Evolutionary conservation across 2,888 invertebrate genomes (phyloP).

Genomic region (Microdon myrmicae): DNA sequence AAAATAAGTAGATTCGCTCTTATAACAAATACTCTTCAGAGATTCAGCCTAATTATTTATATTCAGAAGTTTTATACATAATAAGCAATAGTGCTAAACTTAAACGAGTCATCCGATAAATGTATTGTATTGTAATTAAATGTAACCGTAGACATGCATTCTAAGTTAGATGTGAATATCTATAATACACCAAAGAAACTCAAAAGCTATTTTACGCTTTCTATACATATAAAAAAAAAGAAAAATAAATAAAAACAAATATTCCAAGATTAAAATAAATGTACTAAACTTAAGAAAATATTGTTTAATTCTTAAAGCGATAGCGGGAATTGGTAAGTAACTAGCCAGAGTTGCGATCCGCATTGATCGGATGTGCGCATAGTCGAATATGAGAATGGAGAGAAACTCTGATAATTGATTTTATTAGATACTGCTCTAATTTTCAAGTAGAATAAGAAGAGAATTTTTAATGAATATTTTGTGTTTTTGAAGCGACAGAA

Average conservation of each 20-base stretch:
- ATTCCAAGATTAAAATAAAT: background rate
- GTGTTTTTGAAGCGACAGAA: too few species aligned
- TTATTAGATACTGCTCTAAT: too few species aligned
- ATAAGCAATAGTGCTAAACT: background rate
- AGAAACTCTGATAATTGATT: too few species aligned
- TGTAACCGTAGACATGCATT: background rate
- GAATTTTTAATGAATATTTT: too few species aligned
- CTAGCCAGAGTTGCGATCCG: too few species aligned
- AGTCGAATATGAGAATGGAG: too few species aligned
- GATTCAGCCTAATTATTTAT: constrained; percentile 38
- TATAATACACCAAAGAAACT: constrained; percentile 45
- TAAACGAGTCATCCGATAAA: constrained; percentile 1
- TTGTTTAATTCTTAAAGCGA: too few species aligned
- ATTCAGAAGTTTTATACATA: constrained; percentile 38
- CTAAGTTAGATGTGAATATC: constrained; percentile 6
- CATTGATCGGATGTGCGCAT: too few species aligned
- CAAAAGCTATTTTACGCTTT: constrained; percentile 36
- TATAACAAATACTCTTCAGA: constrained; percentile 43
- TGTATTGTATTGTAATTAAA: too few species aligned
- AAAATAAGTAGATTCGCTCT: constrained; percentile 26
- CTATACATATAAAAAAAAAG: constrained; percentile 33
- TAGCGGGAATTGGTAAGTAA: too few species aligned
- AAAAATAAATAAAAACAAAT: constrained; percentile 4
- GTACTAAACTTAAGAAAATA: background rate
- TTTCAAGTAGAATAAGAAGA: too few species aligned